phyloP scores from a whole-genome alignment of 2,888 invertebrate genomes.

The Chrysodeixis includens region DNA sequence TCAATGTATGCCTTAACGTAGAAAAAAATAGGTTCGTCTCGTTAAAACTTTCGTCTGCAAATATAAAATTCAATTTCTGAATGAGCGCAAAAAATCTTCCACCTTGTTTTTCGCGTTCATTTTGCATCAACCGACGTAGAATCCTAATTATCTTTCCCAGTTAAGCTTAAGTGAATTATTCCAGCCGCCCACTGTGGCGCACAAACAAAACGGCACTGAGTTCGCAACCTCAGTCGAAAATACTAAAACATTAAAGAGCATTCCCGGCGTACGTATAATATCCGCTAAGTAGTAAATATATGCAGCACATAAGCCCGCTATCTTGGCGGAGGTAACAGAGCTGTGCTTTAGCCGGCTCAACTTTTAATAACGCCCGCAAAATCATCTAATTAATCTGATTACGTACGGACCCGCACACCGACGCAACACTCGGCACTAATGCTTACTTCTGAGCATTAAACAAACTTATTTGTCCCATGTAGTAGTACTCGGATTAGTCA shows the following conservation, averaged over 20 bases:
- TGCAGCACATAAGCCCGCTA: slow-evolving; percentile 83
- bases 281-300: slow-evolving; percentile 84
- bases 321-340: slow-evolving; percentile 84
- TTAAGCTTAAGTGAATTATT: slow-evolving; percentile 90
- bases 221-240: slow-evolving; percentile 88
- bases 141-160: slow-evolving; percentile 89
- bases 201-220: slow-evolving; percentile 87
- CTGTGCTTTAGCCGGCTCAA: slow-evolving; percentile 84
- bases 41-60: slow-evolving; percentile 86
- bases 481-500: slow-evolving; percentile 79
- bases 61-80: slow-evolving; percentile 88
- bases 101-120: slow-evolving; percentile 87
- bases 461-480: slow-evolving; percentile 82
- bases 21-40: slow-evolving; percentile 79
- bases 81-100: slow-evolving; percentile 87
- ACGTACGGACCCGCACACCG: slow-evolving; percentile 78
- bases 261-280: slow-evolving; percentile 85
- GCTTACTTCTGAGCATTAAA: slow-evolving; percentile 82
- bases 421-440: slow-evolving; percentile 82
- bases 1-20: slow-evolving; percentile 76
- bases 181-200: slow-evolving; percentile 86
- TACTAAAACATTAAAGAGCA: slow-evolving; percentile 88
- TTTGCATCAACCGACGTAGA: slow-evolving; percentile 88
- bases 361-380: slow-evolving; percentile 88
- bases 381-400: slow-evolving; percentile 88